A percentile compares a stretch with the other conserved stretches of the same genome.
Evolutionary conservation across 53 echinoderm and acorn worm species (phyloP).

Genomic region (Mesocentrotus franciscanus): DNA sequence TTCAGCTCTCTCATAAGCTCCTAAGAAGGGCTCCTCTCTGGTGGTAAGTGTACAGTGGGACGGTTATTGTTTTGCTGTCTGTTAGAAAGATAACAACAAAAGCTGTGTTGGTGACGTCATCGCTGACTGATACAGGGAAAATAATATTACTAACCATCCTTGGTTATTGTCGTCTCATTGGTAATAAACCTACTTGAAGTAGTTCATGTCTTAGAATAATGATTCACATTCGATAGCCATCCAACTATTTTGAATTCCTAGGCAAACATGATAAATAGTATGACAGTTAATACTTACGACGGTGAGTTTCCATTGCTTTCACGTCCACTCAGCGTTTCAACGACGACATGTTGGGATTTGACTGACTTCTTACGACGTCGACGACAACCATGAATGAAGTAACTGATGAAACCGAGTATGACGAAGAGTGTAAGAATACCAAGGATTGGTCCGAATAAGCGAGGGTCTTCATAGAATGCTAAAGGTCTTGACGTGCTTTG

Average conservation of each 20-base stretch:
- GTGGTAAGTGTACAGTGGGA: slow-evolving; percentile 67
- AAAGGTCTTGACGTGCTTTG: slow-evolving; percentile 44
- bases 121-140: neutral
- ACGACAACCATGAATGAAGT: slow-evolving; percentile 75
- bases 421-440: slow-evolving; percentile 79
- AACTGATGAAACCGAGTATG: slow-evolving; percentile 78
- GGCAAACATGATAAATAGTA: neutral
- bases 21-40: slow-evolving; percentile 78
- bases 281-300: slow-evolving; percentile 30
- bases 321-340: slow-evolving; percentile 61
- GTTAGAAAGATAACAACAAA: neutral
- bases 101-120: neutral
- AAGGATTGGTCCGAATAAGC: slow-evolving; percentile 84
- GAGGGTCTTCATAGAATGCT: slow-evolving; percentile 85
- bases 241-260: too few relatives aligned
- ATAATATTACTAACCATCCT: neutral
- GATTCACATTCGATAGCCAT: too few relatives aligned
- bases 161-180: neutral
- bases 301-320: slow-evolving; percentile 69
- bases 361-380: slow-evolving; percentile 69
- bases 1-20: slow-evolving; percentile 68
- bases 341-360: slow-evolving; percentile 72
- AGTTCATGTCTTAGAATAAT: too few relatives aligned
- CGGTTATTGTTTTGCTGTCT: slow-evolving; percentile 64
- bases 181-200: too few relatives aligned